A percentile compares a stretch with the other conserved stretches of the same genome.
phyloP scores from a whole-genome alignment of 1,140 invertebrate genomes.

The Tetragnatha versicolor region DNA sequence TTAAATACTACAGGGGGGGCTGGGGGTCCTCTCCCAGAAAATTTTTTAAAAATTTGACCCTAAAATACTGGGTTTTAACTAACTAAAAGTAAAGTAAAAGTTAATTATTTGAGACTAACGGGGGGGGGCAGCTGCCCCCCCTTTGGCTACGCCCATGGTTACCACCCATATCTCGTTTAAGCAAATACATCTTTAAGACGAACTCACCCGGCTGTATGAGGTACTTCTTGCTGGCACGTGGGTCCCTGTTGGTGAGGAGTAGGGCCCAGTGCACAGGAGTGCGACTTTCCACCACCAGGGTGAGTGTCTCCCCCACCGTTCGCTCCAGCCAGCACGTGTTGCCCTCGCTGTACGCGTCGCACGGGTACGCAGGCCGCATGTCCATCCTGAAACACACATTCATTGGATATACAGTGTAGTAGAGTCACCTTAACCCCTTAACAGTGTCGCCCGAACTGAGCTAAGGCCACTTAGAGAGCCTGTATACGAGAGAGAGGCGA shows the following conservation, averaged over 20 bases:
- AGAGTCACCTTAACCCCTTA: no score
- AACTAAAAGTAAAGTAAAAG: no score
- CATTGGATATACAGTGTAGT: no score
- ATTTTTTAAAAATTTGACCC: no score
- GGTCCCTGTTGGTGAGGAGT: neutral
- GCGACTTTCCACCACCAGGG: neutral
- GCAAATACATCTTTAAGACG: neutral
- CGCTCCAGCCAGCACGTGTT: neutral
- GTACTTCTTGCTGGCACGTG: conserved; percentile 1
- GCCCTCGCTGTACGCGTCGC: neutral
- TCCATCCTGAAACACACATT: no score
- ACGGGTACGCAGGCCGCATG: neutral
- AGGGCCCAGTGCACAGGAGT: neutral
- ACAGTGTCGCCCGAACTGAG: no score
- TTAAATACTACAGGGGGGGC: no score
- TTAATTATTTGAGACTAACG: neutral
- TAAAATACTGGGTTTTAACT: no score
- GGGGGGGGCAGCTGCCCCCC: neutral
- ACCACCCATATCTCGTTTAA: neutral
- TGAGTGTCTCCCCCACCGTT: conserved; percentile 1
- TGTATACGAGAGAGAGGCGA: no score
- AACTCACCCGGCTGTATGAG: neutral
- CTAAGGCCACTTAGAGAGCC: no score
- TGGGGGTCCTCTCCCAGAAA: no score
- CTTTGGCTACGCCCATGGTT: neutral